Base-by-base conservation (phyloP, 2,113 vertebrate species). In the Chaenocephalus aceratus region DNA sequence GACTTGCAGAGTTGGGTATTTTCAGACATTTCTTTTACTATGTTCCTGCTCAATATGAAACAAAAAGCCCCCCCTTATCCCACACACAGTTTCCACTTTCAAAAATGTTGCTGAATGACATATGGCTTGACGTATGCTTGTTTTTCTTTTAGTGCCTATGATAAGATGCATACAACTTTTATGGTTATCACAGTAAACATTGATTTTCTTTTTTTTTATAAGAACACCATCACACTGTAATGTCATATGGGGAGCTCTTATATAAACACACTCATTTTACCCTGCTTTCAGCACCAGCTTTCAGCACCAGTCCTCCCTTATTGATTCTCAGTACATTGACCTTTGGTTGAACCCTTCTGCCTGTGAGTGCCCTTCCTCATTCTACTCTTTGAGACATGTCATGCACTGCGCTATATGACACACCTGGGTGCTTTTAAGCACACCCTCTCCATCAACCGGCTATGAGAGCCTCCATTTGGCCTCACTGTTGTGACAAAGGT, bases 391-490 rank as follows among this genome's bases (percentile, higher is more conserved):
- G 85, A 90, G 86, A 93, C 91, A 84, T 85, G 85, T 83, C 63
- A 79, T 85, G 89, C 85, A 83, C 93, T 82, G 65, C 88, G 90
- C 92, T 88, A 85, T 93, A 94, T 90, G 93, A 95, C 92, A 94
- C 92, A 95, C 92, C 92, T 94, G 94, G 92, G 91, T 94, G 94
- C 91, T 93, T 92, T 93, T 94, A 93, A 94, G 94, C 91, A 89
- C 93, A 83, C 81, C 91, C 91, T 91, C 90, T 94, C 93, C 89
- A 94, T 95, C 94, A 93, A 86, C 77, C 53, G 69, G 88, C 91
- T 93, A 93, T 92, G 93, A 93, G 90, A 94, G 92, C 93, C 89
- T 92, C 92, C 93, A 95, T 95, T 94, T 95, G 90, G 88, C 90
- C 87, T 91, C 88, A 90, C 87, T 88, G 92, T 91, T 92, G 88